A percentile compares a stretch with the other conserved stretches of the same genome.
Evolutionary conservation across 1,140 invertebrate species (phyloP).

Genomic region (Melipona quadrifasciata): DNA sequence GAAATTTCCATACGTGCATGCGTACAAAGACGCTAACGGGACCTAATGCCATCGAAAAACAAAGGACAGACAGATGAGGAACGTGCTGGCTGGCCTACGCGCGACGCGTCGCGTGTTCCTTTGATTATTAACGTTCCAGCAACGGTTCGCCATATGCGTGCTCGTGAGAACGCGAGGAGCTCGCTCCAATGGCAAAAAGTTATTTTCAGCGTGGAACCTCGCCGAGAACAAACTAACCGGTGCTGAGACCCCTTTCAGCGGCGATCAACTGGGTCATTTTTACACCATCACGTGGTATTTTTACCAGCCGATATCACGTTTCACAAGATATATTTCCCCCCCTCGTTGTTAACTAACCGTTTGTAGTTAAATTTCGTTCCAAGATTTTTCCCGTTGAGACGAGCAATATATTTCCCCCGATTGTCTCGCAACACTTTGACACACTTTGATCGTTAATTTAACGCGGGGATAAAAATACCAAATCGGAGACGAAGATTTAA

Average conservation of each 20-base stretch:
- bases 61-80: conserved; percentile 31
- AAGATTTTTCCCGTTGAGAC: no score
- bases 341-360: no score
- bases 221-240: not conserved
- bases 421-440: no score
- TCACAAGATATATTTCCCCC: not conserved
- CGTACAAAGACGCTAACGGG: conserved; percentile 54
- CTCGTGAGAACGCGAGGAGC: conserved; percentile 7
- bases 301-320: not conserved
- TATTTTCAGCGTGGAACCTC: not conserved
- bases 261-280: not conserved
- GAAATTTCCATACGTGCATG: conserved; percentile 40
- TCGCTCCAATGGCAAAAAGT: conserved; percentile 22
- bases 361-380: no score
- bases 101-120: conserved; percentile 27
- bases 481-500: no score
- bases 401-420: not conserved
- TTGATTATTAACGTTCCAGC: conserved; percentile 41
- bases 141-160: conserved; percentile 32
- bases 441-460: no score
- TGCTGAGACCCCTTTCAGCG: not conserved
- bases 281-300: not conserved
- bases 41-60: conserved; percentile 40
- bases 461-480: not conserved
- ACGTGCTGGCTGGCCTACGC: conserved; percentile 32